Conservation (phyloP, 2,113 vertebrate species). For the Lipophrys pholis region DNA sequence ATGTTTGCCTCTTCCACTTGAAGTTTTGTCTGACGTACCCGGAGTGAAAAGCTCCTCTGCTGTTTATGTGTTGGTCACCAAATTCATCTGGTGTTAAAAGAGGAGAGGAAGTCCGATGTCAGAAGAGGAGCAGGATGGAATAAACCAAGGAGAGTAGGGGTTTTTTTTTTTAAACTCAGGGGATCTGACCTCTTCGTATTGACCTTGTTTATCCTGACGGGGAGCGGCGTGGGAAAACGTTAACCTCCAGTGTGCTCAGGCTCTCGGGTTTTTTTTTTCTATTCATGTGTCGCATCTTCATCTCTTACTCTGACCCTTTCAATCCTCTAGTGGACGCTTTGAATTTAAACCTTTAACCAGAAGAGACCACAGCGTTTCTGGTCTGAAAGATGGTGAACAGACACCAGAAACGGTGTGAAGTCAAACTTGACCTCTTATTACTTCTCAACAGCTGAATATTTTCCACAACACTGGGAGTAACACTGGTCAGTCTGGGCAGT, state of each 20-base stretch:
- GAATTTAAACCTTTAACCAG: too few relatives aligned
- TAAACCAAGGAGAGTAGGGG: conserved; percentile 36
- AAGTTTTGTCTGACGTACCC: too few relatives aligned
- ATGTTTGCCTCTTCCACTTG: background rate
- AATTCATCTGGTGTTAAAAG: conserved; percentile 54
- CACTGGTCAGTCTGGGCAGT: background rate
- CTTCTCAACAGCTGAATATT: conserved; percentile 19
- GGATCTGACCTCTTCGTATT: conserved; percentile 53
- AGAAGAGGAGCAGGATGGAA: conserved; percentile 43
- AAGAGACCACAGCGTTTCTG: background rate
- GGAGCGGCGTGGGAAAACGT: conserved; percentile 72
- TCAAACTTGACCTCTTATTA: background rate
- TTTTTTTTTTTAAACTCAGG: conserved; percentile 20
- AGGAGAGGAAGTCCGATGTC: conserved; percentile 63
- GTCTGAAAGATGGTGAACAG: conserved; percentile 1
- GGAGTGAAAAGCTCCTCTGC: background rate
- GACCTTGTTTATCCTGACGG: conserved; percentile 13
- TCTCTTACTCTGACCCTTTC: background rate
- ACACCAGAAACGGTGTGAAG: background rate
- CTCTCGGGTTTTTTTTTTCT: conserved; percentile 9
- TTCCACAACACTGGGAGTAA: conserved; percentile 12
- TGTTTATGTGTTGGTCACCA: conserved; percentile 59
- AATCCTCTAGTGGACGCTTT: background rate
- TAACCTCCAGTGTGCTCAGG: conserved; percentile 10
- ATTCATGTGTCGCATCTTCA: conserved; percentile 16